Conservation (phyloP, 2,113 vertebrate species). For the Lycaon pictus region DNA sequence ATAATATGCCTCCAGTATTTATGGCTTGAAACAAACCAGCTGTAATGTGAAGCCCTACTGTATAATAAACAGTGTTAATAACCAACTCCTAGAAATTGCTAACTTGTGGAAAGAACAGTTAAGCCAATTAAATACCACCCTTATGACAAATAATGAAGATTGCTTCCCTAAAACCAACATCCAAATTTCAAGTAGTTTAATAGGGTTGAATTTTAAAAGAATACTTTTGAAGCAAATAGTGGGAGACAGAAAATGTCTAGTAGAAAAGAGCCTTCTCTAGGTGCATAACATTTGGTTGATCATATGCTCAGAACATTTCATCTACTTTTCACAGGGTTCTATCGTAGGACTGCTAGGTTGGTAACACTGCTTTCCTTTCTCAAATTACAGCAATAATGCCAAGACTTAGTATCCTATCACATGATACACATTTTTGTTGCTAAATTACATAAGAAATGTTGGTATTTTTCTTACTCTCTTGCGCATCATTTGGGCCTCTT, state of each 20-base stretch:
- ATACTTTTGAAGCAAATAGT: background rate
- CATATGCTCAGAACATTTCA: background rate
- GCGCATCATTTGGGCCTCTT: background rate
- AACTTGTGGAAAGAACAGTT: constrained; percentile 25
- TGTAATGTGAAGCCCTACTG: background rate
- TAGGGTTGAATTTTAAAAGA: background rate
- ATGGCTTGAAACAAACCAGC: background rate
- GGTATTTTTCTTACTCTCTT: background rate
- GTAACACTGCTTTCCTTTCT: background rate
- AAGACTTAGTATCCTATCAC: background rate
- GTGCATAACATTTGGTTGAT: background rate
- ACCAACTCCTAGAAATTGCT: background rate
- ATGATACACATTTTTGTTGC: background rate
- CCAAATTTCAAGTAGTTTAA: background rate
- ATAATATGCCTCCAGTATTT: background rate
- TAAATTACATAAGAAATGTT: background rate
- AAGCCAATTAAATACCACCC: background rate
- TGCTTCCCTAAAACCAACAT: background rate
- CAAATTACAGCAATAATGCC: background rate
- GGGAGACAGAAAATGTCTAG: background rate
- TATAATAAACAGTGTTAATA: background rate
- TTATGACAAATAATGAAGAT: constrained; percentile 2
- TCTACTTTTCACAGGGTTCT: background rate
- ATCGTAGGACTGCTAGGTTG: accelerated
- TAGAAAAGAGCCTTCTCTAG: background rate